phyloP scores from a whole-genome alignment of 1,140 invertebrate genomes.

The Eupeodes corollae region DNA sequence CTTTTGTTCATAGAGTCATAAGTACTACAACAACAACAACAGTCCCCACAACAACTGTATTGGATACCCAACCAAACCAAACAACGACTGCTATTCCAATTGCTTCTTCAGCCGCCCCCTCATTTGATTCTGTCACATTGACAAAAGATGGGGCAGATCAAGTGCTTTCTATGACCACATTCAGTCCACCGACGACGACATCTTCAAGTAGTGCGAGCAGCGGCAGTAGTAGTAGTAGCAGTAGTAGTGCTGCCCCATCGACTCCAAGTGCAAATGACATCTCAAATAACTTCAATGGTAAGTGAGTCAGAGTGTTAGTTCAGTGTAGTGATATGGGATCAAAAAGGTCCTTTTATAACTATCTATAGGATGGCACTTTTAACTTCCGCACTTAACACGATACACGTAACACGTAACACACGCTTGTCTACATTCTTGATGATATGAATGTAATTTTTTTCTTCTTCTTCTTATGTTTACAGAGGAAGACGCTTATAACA shows the following conservation, averaged over 20 bases:
- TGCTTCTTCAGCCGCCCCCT: too few relatives aligned
- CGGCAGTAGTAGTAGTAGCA: background rate
- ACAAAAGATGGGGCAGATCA: background rate
- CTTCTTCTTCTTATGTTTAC: too few relatives aligned
- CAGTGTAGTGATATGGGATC: background rate
- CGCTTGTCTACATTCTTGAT: background rate
- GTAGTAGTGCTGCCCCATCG: too few relatives aligned
- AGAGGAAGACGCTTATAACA: conserved; percentile 4
- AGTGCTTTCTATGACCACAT: background rate
- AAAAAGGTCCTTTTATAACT: background rate
- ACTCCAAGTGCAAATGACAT: too few relatives aligned
- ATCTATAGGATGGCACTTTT: background rate
- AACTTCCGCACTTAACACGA: too few relatives aligned
- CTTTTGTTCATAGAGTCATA: background rate
- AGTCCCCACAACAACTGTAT: conserved; percentile 1
- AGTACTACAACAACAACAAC: background rate
- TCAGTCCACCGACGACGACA: background rate
- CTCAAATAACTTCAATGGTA: too few relatives aligned
- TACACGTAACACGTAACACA: background rate
- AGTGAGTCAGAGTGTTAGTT: background rate
- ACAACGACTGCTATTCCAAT: background rate
- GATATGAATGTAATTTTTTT: background rate
- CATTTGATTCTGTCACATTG: background rate
- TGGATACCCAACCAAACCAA: background rate
- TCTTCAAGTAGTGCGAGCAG: background rate